Percentiles rank a stretch among this genome's conserved stretches.
These are phyloP conservation scores for Aporophyla nigra DNA, from an alignment of 2,888 invertebrate genomes.

Conservation along the genomic window DNA sequence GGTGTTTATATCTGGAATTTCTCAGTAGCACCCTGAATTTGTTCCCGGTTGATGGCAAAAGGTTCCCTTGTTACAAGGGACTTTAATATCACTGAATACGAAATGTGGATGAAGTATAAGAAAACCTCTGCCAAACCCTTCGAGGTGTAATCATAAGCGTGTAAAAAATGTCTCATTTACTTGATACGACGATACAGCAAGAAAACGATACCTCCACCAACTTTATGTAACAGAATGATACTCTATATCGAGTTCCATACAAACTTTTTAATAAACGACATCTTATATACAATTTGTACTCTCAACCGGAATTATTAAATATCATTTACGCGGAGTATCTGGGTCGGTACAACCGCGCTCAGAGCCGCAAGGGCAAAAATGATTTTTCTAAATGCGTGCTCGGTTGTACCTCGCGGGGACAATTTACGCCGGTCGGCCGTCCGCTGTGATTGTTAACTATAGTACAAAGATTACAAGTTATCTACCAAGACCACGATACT, in stretches of 20 bases:
- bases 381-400: conserved; percentile 80
- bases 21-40: no score
- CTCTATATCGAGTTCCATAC: conserved; percentile 19
- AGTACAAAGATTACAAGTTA: conserved; percentile 86
- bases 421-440: conserved; percentile 83
- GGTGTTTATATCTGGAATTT: no score
- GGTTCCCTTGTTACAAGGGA: no score
- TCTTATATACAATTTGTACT: conserved; percentile 53
- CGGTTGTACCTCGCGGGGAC: conserved; percentile 83
- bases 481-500: conserved; percentile 81
- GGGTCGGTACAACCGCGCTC: conserved; percentile 65
- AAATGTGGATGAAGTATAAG: no score
- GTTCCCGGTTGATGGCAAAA: no score
- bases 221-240: conserved; percentile 8
- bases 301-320: conserved; percentile 64
- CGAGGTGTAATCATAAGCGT: no score
- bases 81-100: no score
- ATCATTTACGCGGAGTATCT: conserved; percentile 64
- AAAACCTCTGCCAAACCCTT: no score
- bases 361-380: conserved; percentile 66
- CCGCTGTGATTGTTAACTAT: conserved; percentile 88
- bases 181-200: background rate
- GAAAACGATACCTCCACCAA: background rate
- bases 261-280: conserved; percentile 60
- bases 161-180: background rate